These are phyloP conservation scores for Athalia circularis DNA, from an alignment of 2,888 invertebrate species.

Conservation along the genomic window DNA sequence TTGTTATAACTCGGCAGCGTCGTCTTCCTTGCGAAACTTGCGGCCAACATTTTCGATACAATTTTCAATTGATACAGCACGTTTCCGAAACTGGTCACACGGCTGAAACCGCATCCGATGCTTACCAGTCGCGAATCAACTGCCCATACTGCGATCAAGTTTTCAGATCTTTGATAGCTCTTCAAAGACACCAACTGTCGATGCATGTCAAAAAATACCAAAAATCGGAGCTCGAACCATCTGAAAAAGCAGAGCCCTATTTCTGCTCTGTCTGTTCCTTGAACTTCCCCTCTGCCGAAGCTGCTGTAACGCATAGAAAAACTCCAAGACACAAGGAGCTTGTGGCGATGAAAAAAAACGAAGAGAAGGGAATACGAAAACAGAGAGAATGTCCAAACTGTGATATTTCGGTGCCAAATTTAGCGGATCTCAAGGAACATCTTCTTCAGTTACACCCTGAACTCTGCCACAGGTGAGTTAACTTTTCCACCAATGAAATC, in stretches of 20 bases:
- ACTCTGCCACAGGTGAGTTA: slow-evolving; percentile 78
- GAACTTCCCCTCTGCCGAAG: slow-evolving; percentile 78
- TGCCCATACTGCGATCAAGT: slow-evolving; percentile 79
- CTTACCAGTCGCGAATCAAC: slow-evolving; percentile 80
- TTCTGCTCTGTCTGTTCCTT: slow-evolving; percentile 83
- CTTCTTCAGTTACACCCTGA: slow-evolving; percentile 79
- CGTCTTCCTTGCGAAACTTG: slow-evolving; percentile 82
- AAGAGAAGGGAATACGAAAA: slow-evolving; percentile 71
- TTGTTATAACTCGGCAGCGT: slow-evolving; percentile 83
- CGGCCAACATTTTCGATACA: slow-evolving; percentile 82
- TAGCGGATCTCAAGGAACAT: slow-evolving; percentile 80
- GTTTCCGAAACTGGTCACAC: slow-evolving; percentile 76
- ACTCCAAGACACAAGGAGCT: slow-evolving; percentile 80
- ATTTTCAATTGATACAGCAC: slow-evolving; percentile 83
- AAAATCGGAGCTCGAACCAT: slow-evolving; percentile 3
- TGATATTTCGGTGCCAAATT: slow-evolving; percentile 75
- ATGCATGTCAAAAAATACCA: slow-evolving; percentile 76
- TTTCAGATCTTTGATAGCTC: slow-evolving; percentile 79
- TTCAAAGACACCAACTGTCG: slow-evolving; percentile 82
- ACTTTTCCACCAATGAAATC: not conserved
- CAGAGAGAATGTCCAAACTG: slow-evolving; percentile 80
- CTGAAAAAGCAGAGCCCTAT: slow-evolving; percentile 70
- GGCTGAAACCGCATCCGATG: slow-evolving; percentile 78
- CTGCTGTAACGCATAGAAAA: slow-evolving; percentile 82
- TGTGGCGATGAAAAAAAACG: slow-evolving; percentile 73